phyloP scores from a whole-genome alignment of 2,888 invertebrate species.

The Diploptera punctata region DNA sequence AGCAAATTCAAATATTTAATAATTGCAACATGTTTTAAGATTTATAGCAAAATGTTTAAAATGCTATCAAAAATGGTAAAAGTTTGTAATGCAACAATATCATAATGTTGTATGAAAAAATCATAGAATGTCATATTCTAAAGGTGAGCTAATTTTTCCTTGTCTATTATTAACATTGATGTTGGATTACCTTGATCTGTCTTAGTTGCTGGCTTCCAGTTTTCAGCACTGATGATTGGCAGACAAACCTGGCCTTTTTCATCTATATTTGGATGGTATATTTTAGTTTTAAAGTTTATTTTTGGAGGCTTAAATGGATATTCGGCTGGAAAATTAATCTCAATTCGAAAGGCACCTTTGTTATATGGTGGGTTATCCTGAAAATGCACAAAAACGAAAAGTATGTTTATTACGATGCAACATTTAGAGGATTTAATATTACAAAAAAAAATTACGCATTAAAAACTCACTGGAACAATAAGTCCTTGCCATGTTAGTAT shows the following conservation, averaged over 20 bases:
- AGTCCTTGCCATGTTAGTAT: constrained; percentile 96
- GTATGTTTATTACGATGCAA: neutral
- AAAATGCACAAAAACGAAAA: constrained; percentile 46
- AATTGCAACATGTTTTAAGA: too few relatives aligned
- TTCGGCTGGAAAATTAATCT: constrained; percentile 98
- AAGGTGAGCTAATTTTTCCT: too few relatives aligned
- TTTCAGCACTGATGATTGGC: constrained; percentile 97
- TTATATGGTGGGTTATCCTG: constrained; percentile 97
- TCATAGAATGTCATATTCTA: too few relatives aligned
- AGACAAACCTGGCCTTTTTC: constrained; percentile 99
- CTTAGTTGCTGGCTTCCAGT: constrained; percentile 99
- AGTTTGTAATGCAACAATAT: too few relatives aligned
- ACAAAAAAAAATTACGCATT: neutral
- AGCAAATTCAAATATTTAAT: too few relatives aligned
- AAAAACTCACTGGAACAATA: constrained; percentile 86
- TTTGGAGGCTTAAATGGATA: constrained; percentile 99
- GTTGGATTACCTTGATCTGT: constrained; percentile 86
- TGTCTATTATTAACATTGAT: neutral
- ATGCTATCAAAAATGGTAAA: too few relatives aligned
- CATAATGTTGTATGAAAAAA: too few relatives aligned
- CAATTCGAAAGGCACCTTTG: constrained; percentile 98
- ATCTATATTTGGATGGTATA: constrained; percentile 99
- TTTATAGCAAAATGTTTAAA: too few relatives aligned
- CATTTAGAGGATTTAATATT: neutral
- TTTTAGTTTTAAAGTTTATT: constrained; percentile 96